phyloP scores from a whole-genome alignment of 2,888 invertebrate genomes.

The Eupithecia dodoneata region DNA sequence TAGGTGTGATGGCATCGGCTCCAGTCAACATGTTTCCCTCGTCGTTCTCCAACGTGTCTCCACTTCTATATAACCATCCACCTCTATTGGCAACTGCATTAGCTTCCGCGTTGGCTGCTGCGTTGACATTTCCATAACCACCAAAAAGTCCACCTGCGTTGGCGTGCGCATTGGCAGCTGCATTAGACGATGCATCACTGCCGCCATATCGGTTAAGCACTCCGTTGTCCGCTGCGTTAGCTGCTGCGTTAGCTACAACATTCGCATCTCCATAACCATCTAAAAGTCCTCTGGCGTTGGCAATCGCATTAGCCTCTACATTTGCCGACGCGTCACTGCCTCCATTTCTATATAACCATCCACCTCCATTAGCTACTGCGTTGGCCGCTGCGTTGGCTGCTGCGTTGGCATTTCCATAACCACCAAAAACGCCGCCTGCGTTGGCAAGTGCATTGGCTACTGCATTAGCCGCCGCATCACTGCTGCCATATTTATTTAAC shows the following conservation, averaged over 20 bases:
- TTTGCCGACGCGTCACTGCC: constrained; percentile 1
- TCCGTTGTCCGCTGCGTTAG: not conserved
- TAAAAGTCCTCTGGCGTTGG: not conserved
- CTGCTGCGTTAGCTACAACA: not conserved
- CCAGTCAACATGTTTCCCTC: not conserved
- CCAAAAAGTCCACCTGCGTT: not conserved
- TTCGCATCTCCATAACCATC: not conserved
- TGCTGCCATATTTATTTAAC: not conserved
- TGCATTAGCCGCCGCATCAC: not conserved
- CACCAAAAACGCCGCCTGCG: not conserved
- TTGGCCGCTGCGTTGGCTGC: not conserved
- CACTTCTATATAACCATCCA: not conserved
- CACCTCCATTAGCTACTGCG: not conserved
- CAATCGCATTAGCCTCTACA: constrained; percentile 7
- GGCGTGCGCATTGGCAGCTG: not conserved
- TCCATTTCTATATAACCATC: not conserved
- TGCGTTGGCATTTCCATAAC: constrained; percentile 2
- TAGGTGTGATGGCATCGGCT: not conserved
- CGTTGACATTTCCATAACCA: constrained; percentile 2
- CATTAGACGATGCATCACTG: not conserved
- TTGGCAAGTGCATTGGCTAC: not conserved
- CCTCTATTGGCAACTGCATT: not conserved
- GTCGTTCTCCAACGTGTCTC: no score
- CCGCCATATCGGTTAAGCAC: not conserved
- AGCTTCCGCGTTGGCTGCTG: not conserved